Percentiles rank a stretch among this genome's conserved stretches.
phyloP scores from a whole-genome alignment of 2,888 invertebrate species.

The Epinotia ramella region DNA sequence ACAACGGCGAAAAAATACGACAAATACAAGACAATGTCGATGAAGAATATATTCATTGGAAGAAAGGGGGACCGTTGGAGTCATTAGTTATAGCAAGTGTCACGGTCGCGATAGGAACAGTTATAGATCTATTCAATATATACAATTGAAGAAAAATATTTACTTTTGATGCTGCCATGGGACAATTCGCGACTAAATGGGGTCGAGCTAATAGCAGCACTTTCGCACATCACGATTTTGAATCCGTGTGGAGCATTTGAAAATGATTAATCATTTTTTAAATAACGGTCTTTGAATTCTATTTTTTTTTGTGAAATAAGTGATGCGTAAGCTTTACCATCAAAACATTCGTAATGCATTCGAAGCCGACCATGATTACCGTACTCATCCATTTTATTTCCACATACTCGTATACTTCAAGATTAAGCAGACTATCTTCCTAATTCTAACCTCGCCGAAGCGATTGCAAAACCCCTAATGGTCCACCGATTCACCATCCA shows the following conservation, averaged over 20 bases:
- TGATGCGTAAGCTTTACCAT: background rate
- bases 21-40: constrained; percentile 55
- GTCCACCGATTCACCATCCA: constrained; percentile 32
- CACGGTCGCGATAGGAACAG: constrained; percentile 51
- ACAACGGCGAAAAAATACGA: constrained; percentile 60
- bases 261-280: constrained; percentile 9
- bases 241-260: constrained; percentile 13
- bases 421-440: constrained; percentile 12
- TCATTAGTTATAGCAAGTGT: constrained; percentile 54
- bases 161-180: constrained; percentile 21
- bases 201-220: constrained; percentile 23
- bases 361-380: background rate
- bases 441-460: constrained; percentile 21
- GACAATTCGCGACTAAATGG: constrained; percentile 28
- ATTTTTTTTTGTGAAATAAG: background rate
- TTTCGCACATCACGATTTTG: constrained; percentile 22
- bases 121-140: constrained; percentile 43
- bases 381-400: constrained; percentile 18
- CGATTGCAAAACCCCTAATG: constrained; percentile 40
- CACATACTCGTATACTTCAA: background rate
- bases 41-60: constrained; percentile 54
- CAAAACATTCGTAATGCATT: background rate
- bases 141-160: constrained; percentile 43
- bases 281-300: background rate
- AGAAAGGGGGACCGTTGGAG: constrained; percentile 57